Conservation (phyloP, 2,797 vertebrate genomes). For the Discoglossus pictus region DNA sequence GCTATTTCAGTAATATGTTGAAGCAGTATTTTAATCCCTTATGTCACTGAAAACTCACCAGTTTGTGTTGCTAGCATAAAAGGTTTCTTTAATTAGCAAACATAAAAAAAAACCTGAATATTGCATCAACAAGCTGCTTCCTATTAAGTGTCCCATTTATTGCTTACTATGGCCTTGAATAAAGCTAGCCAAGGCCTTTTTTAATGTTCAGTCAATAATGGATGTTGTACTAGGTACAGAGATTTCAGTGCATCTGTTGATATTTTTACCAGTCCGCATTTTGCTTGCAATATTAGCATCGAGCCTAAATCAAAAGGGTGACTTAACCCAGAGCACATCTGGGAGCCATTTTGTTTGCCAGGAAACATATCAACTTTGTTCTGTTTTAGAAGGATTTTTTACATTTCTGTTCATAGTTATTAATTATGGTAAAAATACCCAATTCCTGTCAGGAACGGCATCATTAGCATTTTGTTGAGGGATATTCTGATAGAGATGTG, state of each 20-base stretch:
- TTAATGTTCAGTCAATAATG: slow-evolving; percentile 20
- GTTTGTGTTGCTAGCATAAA: background rate
- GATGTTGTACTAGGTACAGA: background rate
- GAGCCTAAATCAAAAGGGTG: no score
- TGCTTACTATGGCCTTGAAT: background rate
- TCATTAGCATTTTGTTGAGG: no score
- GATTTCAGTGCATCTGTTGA: background rate
- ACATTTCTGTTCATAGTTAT: no score
- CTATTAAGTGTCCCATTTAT: slow-evolving; percentile 17
- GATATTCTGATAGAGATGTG: no score
- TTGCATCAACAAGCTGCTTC: slow-evolving; percentile 9
- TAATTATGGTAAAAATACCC: no score
- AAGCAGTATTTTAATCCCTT: background rate
- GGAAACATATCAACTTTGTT: no score
- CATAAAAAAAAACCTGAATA: background rate
- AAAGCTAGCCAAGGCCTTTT: background rate
- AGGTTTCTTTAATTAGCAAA: background rate
- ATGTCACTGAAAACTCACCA: background rate
- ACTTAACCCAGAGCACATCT: no score
- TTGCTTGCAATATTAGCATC: no score
- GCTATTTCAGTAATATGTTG: background rate
- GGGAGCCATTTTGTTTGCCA: no score
- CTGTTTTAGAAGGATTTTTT: no score
- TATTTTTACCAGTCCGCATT: no score
- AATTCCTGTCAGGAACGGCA: no score